Conservation (phyloP, 1,140 invertebrate genomes). For the Melitaea cinxia region DNA sequence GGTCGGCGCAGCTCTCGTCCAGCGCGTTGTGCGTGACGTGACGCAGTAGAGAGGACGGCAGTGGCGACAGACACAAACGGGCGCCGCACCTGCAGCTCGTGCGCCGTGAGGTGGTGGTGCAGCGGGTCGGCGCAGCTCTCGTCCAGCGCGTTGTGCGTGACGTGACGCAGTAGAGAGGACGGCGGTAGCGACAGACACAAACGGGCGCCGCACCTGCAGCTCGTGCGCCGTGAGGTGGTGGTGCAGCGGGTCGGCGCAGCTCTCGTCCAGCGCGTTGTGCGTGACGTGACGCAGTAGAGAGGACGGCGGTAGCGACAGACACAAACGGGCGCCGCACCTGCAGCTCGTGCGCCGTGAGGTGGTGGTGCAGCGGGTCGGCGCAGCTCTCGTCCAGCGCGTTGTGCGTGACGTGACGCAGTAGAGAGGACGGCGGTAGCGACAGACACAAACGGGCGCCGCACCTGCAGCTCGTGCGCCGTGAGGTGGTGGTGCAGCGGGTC, state of each 20-base stretch:
- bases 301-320: slow-evolving; percentile 92
- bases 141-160: slow-evolving; percentile 68
- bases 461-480: slow-evolving; percentile 68
- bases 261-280: slow-evolving; percentile 97
- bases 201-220: slow-evolving; percentile 83
- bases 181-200: too few relatives aligned
- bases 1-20: slow-evolving; percentile 96
- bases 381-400: slow-evolving; percentile 77
- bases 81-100: slow-evolving; percentile 94
- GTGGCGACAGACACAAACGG: slow-evolving; percentile 93
- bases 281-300: slow-evolving; percentile 91
- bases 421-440: slow-evolving; percentile 91
- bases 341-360: slow-evolving; percentile 95
- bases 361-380: slow-evolving; percentile 97
- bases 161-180: slow-evolving; percentile 84
- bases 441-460: slow-evolving; percentile 85
- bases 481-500: slow-evolving; percentile 84
- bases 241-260: slow-evolving; percentile 90
- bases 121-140: slow-evolving; percentile 93
- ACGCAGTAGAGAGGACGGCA: slow-evolving; percentile 89
- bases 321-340: slow-evolving; percentile 93
- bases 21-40: slow-evolving; percentile 94
- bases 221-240: slow-evolving; percentile 64
- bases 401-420: slow-evolving; percentile 64
- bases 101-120: slow-evolving; percentile 94